Percentiles rank a stretch among this genome's conserved stretches.
These are phyloP conservation scores for Gymnodraco acuticeps DNA, from an alignment of 2,797 vertebrate species.

Conservation along the genomic window DNA sequence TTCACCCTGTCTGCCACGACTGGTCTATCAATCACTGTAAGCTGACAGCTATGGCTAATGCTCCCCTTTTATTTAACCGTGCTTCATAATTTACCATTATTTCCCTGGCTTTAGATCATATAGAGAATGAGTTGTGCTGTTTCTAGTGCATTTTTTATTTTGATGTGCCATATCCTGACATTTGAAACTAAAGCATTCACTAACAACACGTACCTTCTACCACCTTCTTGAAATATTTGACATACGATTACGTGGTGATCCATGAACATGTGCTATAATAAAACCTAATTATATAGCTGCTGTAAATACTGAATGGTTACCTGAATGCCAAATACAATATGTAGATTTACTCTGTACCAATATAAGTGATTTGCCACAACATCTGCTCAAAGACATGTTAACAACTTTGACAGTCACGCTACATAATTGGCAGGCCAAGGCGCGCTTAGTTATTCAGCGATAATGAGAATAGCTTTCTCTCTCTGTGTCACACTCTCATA, in stretches of 20 bases:
- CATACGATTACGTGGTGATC: constrained; percentile 27
- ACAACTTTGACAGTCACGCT: constrained; percentile 77
- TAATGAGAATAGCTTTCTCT: constrained; percentile 67
- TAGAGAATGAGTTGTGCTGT: constrained; percentile 32
- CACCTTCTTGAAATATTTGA: constrained; percentile 21
- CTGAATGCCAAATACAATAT: constrained; percentile 45
- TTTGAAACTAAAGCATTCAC: constrained; percentile 32
- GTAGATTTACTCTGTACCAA: constrained; percentile 40
- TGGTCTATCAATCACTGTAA: constrained; percentile 72
- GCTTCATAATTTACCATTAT: constrained; percentile 70
- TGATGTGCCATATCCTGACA: constrained; percentile 37
- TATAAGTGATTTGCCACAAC: constrained; percentile 64
- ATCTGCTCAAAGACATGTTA: constrained; percentile 66
- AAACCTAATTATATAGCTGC: constrained; percentile 27
- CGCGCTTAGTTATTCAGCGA: constrained; percentile 77
- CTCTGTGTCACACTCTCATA: constrained; percentile 12
- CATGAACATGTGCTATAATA: constrained; percentile 20
- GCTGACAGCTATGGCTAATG: constrained; percentile 76
- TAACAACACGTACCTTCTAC: constrained; percentile 6
- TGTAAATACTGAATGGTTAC: constrained; percentile 44
- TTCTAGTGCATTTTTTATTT: constrained; percentile 37
- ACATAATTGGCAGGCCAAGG: constrained; percentile 71
- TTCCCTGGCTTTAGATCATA: constrained; percentile 58
- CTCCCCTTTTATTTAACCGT: constrained; percentile 69
- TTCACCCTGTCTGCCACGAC: constrained; percentile 72